Base-by-base conservation (phyloP, 2,888 invertebrate genomes). In the Coecobrya sp. region DNA sequence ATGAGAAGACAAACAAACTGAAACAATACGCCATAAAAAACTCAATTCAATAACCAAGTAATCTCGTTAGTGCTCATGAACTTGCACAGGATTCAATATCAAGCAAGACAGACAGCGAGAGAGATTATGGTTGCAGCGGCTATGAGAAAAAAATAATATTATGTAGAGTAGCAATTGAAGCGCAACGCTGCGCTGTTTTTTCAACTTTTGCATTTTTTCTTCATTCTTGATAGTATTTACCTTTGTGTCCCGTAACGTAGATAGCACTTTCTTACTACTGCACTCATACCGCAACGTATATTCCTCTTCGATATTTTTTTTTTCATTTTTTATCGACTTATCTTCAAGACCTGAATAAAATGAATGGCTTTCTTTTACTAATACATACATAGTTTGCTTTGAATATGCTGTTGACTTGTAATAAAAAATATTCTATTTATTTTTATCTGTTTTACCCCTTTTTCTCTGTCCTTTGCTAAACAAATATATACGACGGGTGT, bases 271-370 rank as follows among this genome's bases (percentile, higher is more conserved):
- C 1, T 19, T 36, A n/a, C n/a, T 70, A 70, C 76, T 49, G 27
- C 76, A 76, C n/a, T 76, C 49, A 27, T 25, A 49, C 49, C 70
- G 73, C 73, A 73, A 70, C 25, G 22, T 10, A 36, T 27, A 59
- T 73, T 45, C 73, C 22, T 73, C 52, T 49, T 76, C 10, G 1
- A n/a, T 16, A 36, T 70, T 70, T 70, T 65, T 70, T 65, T 49
- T 76, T 52, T 49, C n/a, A 49, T 76, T 76, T 45, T 25, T 45
- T 1, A 19, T 19, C 49, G 22, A 55, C 52, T 91, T 87, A 91
- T 91, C 91, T 86, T 59, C 8, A 65, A 91, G 91, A 91, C 91
- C 86, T 91, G 87, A 91, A 91, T 91, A 91, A 82, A 82, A 87
- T 86, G 79, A 65, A 68, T 86, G 79, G 76, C 62, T 79, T 91